Evolutionary conservation across 2,113 vertebrate species (phyloP), one percentile per base, ranked within the genome.

Genomic region (Serilophus lunatus): DNA sequence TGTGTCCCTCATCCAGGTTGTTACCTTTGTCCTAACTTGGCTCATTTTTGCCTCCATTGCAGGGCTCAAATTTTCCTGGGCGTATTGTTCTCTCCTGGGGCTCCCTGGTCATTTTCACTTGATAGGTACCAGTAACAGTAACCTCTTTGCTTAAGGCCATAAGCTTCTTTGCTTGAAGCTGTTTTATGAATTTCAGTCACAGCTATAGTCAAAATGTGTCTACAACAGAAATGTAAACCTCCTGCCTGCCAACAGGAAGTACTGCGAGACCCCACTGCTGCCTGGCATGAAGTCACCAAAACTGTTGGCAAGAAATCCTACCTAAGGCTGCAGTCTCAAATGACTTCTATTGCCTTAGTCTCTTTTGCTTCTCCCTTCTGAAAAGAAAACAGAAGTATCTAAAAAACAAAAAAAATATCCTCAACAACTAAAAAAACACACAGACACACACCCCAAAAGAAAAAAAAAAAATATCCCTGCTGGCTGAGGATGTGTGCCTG

Each of bases 321-420:
- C 23, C 33, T n/a, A 64, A 63, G 15, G 35, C 18, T 79, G 23
- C 38, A 49, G 6, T 35, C 40, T 20, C 38, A 75, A 75, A 45
- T 20, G n/a, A 35, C 4, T 33, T 61, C 12, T 36, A 16, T 10
- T 63, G 7, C 15, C 11, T 50, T 36, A 18, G 14, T 26, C 10
- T 68, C 13, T 68, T 71, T 25, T 42, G 1, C 9, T 78, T 57
- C 4, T 5, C 7, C 2, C 6, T 42, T 20, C 40, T n/a, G n/a
- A 42, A 42, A 61, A 18, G 2, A n/a, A 47, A 68, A 1, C 1
- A 2, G 6, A 10, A 83, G n/a, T 1, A 4, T 33, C 44, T 36
- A 13, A 38, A 53, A 47, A 3, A 50, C 10, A 7, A 7, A 33
- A 40, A 11, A 4, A 36, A 49, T 8, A 66, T 25, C 3, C 28